These are phyloP conservation scores for Leucophenga montana DNA, from an alignment of 2,888 invertebrate genomes.

Conservation along the genomic window DNA sequence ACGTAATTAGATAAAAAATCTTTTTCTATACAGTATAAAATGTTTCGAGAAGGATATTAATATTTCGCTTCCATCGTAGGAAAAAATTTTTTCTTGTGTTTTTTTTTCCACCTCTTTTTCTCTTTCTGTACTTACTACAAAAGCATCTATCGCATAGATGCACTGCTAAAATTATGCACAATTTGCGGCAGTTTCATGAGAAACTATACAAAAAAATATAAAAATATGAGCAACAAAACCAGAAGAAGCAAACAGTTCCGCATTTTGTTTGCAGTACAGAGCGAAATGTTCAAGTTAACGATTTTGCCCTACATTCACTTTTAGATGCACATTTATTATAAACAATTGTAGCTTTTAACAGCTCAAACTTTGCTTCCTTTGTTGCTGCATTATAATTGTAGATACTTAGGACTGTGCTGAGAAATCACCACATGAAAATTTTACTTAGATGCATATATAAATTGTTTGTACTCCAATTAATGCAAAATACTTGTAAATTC, in stretches of 20 bases:
- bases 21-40: too few species aligned
- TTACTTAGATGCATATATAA: too few species aligned
- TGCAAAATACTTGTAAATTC: neutral
- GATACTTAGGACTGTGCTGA: neutral
- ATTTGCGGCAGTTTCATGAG: constrained; percentile 1
- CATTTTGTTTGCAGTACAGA: neutral
- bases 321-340: constrained; percentile 38
- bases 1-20: too few species aligned
- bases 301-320: constrained; percentile 38
- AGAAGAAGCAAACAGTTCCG: constrained; percentile 14
- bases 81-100: neutral
- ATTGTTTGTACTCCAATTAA: too few species aligned
- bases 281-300: constrained; percentile 34
- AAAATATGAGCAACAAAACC: neutral
- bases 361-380: neutral
- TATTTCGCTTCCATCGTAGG: too few species aligned
- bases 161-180: constrained; percentile 7
- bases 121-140: neutral
- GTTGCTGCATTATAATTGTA: neutral
- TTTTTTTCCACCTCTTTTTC: neutral
- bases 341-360: constrained; percentile 10
- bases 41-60: too few species aligned
- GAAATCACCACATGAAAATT: neutral
- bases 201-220: neutral
- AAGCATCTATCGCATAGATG: neutral